Base-by-base conservation (phyloP, 2,797 vertebrate genomes). In the Heterohyrax brucei region DNA sequence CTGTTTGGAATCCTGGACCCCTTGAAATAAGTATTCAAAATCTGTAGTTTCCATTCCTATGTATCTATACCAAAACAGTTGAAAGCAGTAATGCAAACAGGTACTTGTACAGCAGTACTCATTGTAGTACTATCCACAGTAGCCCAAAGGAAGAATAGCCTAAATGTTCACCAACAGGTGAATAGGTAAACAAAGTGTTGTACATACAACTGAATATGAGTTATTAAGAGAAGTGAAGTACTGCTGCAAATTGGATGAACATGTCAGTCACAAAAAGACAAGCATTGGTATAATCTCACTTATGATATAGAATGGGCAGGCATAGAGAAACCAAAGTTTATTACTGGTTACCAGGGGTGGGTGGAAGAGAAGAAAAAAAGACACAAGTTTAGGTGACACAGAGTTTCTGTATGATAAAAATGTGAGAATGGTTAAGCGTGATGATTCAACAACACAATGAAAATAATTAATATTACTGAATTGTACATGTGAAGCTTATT, bases 11-110 rank as follows among this genome's bases (percentile, higher is more conserved):
- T 73, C 10, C 33, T 83, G 12, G 16, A 39, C 1, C 33, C 33
- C 85, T 95, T 82, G 7, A 95, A 92, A 90, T 66, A 56, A 56
- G 8, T 78, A 7, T 82, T 95, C 87, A 62, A 88, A 56, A 62
- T 33, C 33, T 68, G 48, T 68, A 10, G 6, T 30, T 89, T 44
- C 18, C 12, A 6, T 39, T 59, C 68, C 68, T 70, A 33, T 70
- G 68, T 70, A 18, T 33, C n/a, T 33, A 70, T 14, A n/a, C 68
- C 30, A 30, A 68, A 28, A 68, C 4, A 68, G 16, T 2, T n/a
- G 28, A 70, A 70, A 70, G 66, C 66, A 70, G 66, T 4, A n/a
- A 16, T 33, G 66, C 13, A n/a, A 70, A n/a, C 66, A 70, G 30
- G 16, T 70, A n/a, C 16, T 70, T 70, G 66, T n/a, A 16, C 30